A percentile compares a stretch with the other conserved stretches of the same genome.
phyloP scores from a whole-genome alignment of 1,140 invertebrate species.

The Oncopeltus fasciatus region DNA sequence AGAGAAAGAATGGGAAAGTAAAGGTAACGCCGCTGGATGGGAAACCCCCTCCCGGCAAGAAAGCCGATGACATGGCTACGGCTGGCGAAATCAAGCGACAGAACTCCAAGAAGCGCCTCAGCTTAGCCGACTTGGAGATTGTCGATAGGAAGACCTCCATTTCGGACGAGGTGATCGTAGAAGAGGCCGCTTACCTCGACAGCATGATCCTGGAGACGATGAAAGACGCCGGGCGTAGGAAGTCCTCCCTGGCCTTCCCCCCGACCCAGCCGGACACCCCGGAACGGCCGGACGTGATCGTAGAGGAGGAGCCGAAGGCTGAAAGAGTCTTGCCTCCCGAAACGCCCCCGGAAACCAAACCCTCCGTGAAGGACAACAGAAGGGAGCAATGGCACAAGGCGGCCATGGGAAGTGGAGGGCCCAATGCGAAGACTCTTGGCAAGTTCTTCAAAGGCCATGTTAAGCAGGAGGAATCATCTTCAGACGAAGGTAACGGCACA shows the following conservation, averaged over 20 bases:
- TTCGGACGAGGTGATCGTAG: slow-evolving; percentile 18
- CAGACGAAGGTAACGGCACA: slow-evolving; percentile 24
- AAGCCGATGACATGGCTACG: slow-evolving; percentile 29
- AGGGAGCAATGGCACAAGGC: neutral
- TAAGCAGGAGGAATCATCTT: slow-evolving; percentile 17
- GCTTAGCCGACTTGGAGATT: neutral
- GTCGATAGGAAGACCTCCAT: slow-evolving; percentile 19
- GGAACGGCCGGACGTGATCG: neutral
- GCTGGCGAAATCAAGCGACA: slow-evolving; percentile 18
- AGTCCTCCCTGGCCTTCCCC: slow-evolving; percentile 14
- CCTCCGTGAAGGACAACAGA: neutral
- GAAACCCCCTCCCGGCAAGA: slow-evolving; percentile 25
- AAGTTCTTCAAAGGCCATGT: slow-evolving; percentile 10
- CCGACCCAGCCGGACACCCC: neutral
- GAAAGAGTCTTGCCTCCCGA: neutral
- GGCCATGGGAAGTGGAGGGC: neutral
- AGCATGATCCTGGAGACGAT: slow-evolving; percentile 32
- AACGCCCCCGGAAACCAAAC: neutral
- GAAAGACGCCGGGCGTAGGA: slow-evolving; percentile 7
- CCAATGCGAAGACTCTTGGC: neutral
- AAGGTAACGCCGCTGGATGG: slow-evolving; percentile 29
- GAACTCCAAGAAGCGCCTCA: neutral
- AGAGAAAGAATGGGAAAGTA: slow-evolving; percentile 12
- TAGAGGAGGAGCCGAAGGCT: neutral
- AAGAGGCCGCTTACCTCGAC: slow-evolving; percentile 31